Conservation (phyloP, 2,797 vertebrate species). For the Chelidonichthys spinosus region DNA sequence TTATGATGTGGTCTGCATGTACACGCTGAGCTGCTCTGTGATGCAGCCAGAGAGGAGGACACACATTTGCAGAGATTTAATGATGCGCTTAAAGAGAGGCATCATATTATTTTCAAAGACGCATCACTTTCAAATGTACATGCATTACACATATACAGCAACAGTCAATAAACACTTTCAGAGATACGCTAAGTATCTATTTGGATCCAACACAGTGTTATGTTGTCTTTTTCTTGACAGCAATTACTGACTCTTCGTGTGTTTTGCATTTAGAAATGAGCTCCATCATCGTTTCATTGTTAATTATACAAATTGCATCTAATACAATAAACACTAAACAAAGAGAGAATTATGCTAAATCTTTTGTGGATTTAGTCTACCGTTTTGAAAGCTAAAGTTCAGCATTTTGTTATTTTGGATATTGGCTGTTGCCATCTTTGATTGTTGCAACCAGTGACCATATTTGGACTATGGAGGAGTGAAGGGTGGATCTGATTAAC, state of each 20-base stretch:
- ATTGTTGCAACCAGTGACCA: no score
- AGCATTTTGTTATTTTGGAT: no score
- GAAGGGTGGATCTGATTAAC: no score
- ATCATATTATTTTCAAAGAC: slow-evolving; percentile 37
- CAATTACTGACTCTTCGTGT: neutral
- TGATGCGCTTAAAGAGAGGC: slow-evolving; percentile 57
- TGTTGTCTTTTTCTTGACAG: neutral
- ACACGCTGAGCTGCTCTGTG: slow-evolving; percentile 44
- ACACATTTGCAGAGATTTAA: slow-evolving; percentile 53
- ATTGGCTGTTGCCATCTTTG: no score
- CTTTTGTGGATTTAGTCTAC: no score
- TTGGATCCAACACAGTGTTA: neutral
- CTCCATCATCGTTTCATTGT: no score
- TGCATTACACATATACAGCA: slow-evolving; percentile 6
- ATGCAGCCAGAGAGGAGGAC: slow-evolving; percentile 38
- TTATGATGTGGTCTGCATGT: slow-evolving; percentile 53
- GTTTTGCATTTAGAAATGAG: neutral
- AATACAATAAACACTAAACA: neutral
- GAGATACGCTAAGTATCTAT: slow-evolving; percentile 1
- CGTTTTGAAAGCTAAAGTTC: no score
- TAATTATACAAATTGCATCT: neutral
- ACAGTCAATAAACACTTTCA: slow-evolving; percentile 3
- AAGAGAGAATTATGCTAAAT: neutral
- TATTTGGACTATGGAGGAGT: no score
- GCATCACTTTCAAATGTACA: neutral